Percentiles rank a stretch among this genome's conserved stretches.
Evolutionary conservation across 1,140 invertebrate species (phyloP).

Genomic region (Rhynchophorus ferrugineus): DNA sequence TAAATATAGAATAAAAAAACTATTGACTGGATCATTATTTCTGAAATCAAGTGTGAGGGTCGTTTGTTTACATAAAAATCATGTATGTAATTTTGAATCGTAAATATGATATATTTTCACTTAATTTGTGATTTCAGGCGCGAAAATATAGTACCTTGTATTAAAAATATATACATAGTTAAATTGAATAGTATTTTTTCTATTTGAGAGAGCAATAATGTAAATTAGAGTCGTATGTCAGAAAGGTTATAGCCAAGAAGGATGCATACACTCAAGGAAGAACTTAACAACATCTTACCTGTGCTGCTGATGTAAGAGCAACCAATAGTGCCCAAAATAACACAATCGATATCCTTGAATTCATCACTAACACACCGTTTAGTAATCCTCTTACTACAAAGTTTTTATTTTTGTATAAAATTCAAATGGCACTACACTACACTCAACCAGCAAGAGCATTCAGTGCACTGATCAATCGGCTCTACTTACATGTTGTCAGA

Average conservation of each 20-base stretch:
- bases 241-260: constrained; percentile 20
- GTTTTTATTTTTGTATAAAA: constrained; percentile 24
- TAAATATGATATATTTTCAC: not conserved
- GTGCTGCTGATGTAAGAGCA: constrained; percentile 30
- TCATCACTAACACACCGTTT: constrained; percentile 33
- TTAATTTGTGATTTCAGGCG: not conserved
- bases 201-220: not conserved
- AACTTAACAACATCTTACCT: constrained; percentile 27
- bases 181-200: too few relatives aligned
- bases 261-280: constrained; percentile 12
- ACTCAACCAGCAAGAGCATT: constrained; percentile 30
- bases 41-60: not conserved
- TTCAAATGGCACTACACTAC: constrained; percentile 32
- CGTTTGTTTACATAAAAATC: not conserved
- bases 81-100: not conserved
- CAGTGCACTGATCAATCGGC: constrained; percentile 30
- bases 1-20: too few relatives aligned
- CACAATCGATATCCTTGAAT: constrained; percentile 36
- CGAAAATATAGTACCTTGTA: not conserved
- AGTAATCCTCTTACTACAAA: constrained; percentile 28
- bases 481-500: constrained; percentile 13
- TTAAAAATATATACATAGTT: too few relatives aligned
- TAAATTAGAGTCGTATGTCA: constrained; percentile 16
- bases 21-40: not conserved
- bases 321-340: constrained; percentile 34